phyloP scores from a whole-genome alignment of 2,888 invertebrate species.

The Argyra leucocephala region DNA sequence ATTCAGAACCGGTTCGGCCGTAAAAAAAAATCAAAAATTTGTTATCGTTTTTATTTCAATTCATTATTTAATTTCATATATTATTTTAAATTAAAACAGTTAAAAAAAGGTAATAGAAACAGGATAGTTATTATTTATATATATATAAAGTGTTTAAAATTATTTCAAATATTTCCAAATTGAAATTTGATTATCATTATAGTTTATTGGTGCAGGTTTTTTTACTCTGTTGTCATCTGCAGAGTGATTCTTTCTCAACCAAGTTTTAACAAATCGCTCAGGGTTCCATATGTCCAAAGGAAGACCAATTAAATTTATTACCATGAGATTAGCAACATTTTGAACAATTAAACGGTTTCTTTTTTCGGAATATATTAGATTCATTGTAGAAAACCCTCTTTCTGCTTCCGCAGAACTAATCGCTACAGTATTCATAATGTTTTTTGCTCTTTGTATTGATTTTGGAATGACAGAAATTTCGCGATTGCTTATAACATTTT shows the following conservation, averaged over 20 bases:
- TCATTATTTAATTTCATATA: too few relatives aligned
- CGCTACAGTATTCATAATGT: background rate
- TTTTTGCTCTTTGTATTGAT: constrained; percentile 7
- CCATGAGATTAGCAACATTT: constrained; percentile 4
- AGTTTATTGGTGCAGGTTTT: background rate
- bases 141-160: background rate
- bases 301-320: constrained; percentile 10
- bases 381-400: constrained; percentile 2
- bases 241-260: background rate
- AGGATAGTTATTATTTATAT: too few relatives aligned
- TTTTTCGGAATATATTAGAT: background rate
- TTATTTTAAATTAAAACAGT: too few relatives aligned
- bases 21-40: too few relatives aligned
- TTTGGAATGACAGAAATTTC: too few relatives aligned
- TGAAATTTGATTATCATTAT: background rate
- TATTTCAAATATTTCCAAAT: constrained; percentile 3
- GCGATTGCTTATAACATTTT: too few relatives aligned
- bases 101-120: too few relatives aligned
- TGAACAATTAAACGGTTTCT: background rate
- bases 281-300: constrained; percentile 10
- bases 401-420: background rate
- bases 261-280: constrained; percentile 8
- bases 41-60: too few relatives aligned
- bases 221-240: background rate
- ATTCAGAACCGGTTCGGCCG: too few relatives aligned